Evolutionary conservation across 2,113 vertebrate genomes (phyloP).

Genomic region (Tragelaphus imberbis): DNA sequence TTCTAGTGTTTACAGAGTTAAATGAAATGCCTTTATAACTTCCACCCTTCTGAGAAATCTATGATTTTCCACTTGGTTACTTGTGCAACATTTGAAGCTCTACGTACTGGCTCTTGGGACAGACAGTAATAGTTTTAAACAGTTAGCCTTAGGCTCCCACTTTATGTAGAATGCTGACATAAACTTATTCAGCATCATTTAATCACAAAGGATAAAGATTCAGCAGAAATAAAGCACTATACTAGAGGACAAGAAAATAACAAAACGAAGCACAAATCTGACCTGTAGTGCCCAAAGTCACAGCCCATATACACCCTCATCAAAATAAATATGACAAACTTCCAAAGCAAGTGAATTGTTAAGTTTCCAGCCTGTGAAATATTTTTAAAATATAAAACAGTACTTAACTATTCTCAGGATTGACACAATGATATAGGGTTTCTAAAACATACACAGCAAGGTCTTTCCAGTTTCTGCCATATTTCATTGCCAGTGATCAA

Average conservation of each 20-base stretch:
- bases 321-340: background rate
- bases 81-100: conserved; percentile 27
- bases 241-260: background rate
- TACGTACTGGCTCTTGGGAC: background rate
- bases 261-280: background rate
- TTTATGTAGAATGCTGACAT: conserved; percentile 24
- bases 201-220: conserved; percentile 33
- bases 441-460: background rate
- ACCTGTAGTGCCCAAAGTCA: background rate
- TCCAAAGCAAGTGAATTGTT: background rate
- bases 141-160: conserved; percentile 1
- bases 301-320: background rate
- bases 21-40: conserved; percentile 13
- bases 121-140: conserved; percentile 39
- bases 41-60: conserved; percentile 13
- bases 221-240: conserved; percentile 41
- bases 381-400: conserved; percentile 31
- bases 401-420: background rate
- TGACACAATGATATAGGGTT: background rate
- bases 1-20: background rate
- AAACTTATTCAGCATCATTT: conserved; percentile 15
- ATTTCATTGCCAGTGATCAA: background rate
- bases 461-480: background rate
- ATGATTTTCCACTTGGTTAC: conserved; percentile 29
- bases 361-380: background rate